A percentile compares a stretch with the other conserved stretches of the same genome.
Conservation (phyloP, 2,797 vertebrate genomes). For the Alfaro cultratus region DNA sequence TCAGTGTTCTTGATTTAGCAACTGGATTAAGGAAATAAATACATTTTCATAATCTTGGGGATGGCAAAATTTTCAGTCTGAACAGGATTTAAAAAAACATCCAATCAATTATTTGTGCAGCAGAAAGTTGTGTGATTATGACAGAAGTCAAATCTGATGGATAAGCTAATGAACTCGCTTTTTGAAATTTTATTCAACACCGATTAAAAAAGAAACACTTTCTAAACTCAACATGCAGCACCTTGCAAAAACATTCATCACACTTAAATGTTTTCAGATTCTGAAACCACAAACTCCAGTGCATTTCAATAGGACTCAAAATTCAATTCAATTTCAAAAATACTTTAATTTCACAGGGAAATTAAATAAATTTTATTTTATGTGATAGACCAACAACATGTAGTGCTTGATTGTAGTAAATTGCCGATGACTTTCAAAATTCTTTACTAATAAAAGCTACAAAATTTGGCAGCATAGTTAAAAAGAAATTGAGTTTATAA, state of each 20-base stretch:
- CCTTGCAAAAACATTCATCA: background rate
- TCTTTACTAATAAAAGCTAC: background rate
- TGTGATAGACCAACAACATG: background rate
- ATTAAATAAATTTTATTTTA: background rate
- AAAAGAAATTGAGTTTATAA: background rate
- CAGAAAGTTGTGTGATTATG: conserved; percentile 13
- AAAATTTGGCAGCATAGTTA: background rate
- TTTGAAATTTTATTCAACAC: background rate
- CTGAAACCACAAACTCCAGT: background rate
- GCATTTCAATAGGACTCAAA: background rate
- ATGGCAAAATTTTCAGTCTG: background rate
- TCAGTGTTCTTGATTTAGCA: conserved; percentile 9
- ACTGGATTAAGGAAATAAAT: conserved; percentile 15
- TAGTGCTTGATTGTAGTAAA: background rate
- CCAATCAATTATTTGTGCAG: conserved; percentile 27
- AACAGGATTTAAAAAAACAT: conserved; percentile 27
- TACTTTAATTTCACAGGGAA: no score
- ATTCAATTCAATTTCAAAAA: no score
- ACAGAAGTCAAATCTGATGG: background rate
- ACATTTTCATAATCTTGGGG: conserved; percentile 20
- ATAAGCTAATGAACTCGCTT: background rate
- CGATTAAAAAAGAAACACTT: background rate
- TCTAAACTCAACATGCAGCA: background rate
- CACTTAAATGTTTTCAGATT: background rate
- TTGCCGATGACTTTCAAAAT: background rate